Conservation (phyloP, 2,113 vertebrate species). For the Urocitellus parryii region DNA sequence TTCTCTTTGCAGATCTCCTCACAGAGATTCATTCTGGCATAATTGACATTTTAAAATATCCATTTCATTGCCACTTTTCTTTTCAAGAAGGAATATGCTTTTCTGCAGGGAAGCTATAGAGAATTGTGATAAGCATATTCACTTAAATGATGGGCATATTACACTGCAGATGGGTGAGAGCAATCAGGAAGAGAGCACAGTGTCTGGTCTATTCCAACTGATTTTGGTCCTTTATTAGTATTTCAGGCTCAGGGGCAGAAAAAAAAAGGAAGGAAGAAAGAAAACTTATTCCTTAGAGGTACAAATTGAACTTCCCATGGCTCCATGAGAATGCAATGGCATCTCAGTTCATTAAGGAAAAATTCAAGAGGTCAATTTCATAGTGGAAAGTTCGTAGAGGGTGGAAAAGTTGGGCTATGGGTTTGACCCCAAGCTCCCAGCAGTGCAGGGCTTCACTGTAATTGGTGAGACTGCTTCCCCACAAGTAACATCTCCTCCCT, state of each 20-base stretch:
- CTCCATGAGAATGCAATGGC: background rate
- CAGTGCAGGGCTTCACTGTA: background rate
- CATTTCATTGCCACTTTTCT: constrained; percentile 30
- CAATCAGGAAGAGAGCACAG: background rate
- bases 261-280: background rate
- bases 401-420: rapidly evolving
- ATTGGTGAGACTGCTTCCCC: background rate
- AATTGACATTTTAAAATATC: constrained; percentile 64
- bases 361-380: background rate
- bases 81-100: constrained; percentile 20
- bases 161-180: background rate
- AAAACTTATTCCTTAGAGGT: background rate
- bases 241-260: background rate
- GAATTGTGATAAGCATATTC: background rate
- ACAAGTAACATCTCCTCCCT: background rate
- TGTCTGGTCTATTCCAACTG: background rate
- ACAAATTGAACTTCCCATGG: background rate
- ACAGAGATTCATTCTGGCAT: constrained; percentile 50
- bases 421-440: background rate
- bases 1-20: constrained; percentile 40
- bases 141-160: background rate
- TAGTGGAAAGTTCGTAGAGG: background rate
- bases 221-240: background rate
- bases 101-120: background rate
- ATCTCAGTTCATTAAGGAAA: background rate